Evolutionary conservation across 2,888 invertebrate genomes (phyloP), one percentile per base, ranked within the genome.

Genomic region (Dolichopus griseipennis): DNA sequence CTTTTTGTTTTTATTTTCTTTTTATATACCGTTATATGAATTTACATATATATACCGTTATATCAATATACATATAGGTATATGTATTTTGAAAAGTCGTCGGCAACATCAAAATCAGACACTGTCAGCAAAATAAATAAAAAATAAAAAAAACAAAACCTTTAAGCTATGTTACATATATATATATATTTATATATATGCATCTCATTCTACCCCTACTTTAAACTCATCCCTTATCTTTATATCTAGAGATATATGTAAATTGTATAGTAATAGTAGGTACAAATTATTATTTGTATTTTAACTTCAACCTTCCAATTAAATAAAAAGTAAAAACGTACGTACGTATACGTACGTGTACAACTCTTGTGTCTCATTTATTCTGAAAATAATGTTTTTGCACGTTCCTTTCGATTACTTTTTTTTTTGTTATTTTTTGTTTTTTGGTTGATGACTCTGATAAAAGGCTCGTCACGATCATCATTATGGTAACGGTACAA

Each of bases 361-460:
- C 52, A 52, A 52, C 52, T 52, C 52, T 52, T 52, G 52, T 52
- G 52, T 52, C 52, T 52, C 52, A 52, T 52, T 52, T 52, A 52
- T 52, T 18, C 52, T 12, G 18, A n/a, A 52, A 52, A 52, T 52
- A 52, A 52, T 52, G 52, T 52, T 52, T 52, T 52, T 18, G 52
- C 52, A 52, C 52, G 52, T 52, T 52, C 18, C 52, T 52, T 15
- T 52, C 15, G 52, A 52, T 52, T 52, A 52, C 52, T 52, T 52
- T 52, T 52, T 6, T n/a, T 52, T 7, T 15, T 52, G 1, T 52
- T 52, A 2, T 52, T 18, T 52, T 52, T 52, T 15, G 9, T 52
- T 6, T n/a, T 52, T 52, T n/a, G n/a, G 52, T 52, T 52, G 52
- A 52, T 52, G 52, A 18, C 15, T 52, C n/a, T 52, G 52, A 52